phyloP scores from a whole-genome alignment of 2,113 vertebrate species.

The Noturus placidus region DNA sequence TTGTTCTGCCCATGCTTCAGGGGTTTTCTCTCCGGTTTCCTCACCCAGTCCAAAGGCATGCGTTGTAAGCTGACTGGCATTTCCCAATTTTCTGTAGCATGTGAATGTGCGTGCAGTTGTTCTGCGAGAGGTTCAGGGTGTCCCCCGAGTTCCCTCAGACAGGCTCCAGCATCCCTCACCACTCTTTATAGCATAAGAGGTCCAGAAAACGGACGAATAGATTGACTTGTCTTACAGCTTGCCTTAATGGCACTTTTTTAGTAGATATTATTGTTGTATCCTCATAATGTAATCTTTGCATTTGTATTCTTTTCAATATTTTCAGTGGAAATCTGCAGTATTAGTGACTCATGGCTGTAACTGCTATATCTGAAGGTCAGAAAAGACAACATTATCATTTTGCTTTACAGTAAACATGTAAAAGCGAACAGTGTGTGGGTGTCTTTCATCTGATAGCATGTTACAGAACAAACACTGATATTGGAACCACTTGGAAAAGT shows the following conservation, averaged over 20 bases:
- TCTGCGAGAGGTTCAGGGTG: too few species aligned
- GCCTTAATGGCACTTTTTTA: neutral
- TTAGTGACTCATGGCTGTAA: neutral
- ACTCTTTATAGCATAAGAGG: too few species aligned
- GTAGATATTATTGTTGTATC: neutral
- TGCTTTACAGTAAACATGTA: neutral
- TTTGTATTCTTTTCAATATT: neutral
- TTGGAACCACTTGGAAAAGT: neutral
- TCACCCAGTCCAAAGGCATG: too few species aligned
- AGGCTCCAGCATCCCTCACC: too few species aligned
- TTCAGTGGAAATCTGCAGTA: neutral
- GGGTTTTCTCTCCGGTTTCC: too few species aligned
- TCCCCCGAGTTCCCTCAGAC: too few species aligned
- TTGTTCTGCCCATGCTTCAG: too few species aligned
- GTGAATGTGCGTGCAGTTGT: too few species aligned
- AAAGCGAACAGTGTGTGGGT: neutral
- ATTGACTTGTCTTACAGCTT: neutral
- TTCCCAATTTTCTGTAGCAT: too few species aligned
- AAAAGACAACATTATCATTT: neutral
- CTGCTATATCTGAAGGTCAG: constrained; percentile 4
- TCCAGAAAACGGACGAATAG: too few species aligned
- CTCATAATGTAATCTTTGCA: neutral
- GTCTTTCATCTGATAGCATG: neutral
- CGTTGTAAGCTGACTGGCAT: too few species aligned
- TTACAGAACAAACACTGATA: neutral